These are phyloP conservation scores for Ceratitis capitata DNA, from an alignment of 1,140 invertebrate species.

Conservation along the genomic window DNA sequence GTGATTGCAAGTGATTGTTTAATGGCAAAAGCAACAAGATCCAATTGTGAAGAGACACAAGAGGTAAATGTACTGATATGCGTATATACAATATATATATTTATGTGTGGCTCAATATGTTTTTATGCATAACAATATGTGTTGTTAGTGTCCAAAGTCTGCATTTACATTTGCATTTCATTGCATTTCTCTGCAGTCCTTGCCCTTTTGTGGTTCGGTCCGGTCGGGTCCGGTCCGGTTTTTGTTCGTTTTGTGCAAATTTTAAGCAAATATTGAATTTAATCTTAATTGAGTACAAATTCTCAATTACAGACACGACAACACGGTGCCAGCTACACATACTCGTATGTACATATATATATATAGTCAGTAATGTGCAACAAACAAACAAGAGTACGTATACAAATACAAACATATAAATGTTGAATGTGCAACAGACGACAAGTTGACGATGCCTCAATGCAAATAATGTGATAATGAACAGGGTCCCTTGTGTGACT, in stretches of 20 bases:
- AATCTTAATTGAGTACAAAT: conserved; percentile 41
- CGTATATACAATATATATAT: neutral
- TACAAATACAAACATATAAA: conserved; percentile 6
- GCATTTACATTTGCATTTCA: conserved; percentile 29
- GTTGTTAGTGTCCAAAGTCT: neutral
- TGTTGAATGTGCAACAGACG: neutral
- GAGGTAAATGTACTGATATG: no score
- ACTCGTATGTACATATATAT: no score
- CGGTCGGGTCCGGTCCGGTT: no score
- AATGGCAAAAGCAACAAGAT: conserved; percentile 18
- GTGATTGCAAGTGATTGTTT: conserved; percentile 33
- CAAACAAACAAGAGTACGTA: no score
- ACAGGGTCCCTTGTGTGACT: no score
- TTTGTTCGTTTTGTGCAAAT: conserved; percentile 24
- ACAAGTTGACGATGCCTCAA: neutral
- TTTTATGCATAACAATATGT: neutral
- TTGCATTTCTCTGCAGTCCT: neutral
- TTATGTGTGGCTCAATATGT: neutral
- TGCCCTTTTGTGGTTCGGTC: neutral
- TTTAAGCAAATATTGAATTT: conserved; percentile 40
- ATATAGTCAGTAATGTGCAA: neutral
- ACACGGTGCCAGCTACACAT: no score
- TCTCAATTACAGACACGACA: conserved; percentile 32
- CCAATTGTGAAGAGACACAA: neutral
- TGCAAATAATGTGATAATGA: neutral